These are phyloP conservation scores for Cephus cinctus DNA, from an alignment of 1,140 invertebrate species.

Conservation along the genomic window DNA sequence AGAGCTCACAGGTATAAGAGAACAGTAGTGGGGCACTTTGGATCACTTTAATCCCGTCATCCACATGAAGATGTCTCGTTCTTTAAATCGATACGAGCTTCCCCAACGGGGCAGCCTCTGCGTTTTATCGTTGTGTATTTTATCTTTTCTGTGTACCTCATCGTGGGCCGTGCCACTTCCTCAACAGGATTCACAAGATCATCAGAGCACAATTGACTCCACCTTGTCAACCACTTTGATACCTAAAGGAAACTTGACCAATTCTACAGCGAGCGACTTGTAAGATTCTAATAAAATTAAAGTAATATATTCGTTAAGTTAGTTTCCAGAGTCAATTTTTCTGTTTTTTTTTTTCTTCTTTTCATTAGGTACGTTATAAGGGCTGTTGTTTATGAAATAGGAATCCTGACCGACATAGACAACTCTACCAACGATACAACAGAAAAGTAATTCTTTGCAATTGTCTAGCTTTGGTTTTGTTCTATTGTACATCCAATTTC, in stretches of 20 bases:
- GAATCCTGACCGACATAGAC: conserved; percentile 54
- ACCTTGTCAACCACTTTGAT: background rate
- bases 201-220: background rate
- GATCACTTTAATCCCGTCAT: background rate
- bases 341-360: background rate
- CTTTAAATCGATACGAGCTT: background rate
- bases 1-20: conserved; percentile 4
- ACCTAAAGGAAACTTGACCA: background rate
- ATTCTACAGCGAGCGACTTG: conserved; percentile 1
- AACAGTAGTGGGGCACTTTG: background rate
- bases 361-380: conserved; percentile 56
- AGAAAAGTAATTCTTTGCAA: conserved; percentile 13
- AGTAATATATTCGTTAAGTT: background rate
- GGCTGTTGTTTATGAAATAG: conserved; percentile 59
- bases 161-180: background rate
- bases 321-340: background rate
- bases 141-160: background rate
- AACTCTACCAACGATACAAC: conserved; percentile 46
- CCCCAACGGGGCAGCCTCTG: background rate
- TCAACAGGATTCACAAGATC: background rate
- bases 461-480: background rate
- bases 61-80: background rate
- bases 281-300: background rate
- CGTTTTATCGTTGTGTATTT: background rate
- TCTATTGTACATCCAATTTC: background rate